phyloP scores from a whole-genome alignment of 2,888 invertebrate genomes.

The Drosophila falleni region DNA sequence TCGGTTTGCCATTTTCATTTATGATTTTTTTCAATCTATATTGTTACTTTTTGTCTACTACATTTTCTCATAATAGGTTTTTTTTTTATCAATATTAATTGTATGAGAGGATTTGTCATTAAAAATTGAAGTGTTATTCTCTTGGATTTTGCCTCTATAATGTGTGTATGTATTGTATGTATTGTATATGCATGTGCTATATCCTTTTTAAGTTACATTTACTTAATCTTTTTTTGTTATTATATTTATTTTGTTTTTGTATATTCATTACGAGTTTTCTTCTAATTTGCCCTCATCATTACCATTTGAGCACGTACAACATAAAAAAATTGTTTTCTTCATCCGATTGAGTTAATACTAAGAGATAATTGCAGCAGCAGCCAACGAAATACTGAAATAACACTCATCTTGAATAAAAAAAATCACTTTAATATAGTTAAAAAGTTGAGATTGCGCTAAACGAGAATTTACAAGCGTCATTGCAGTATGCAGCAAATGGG shows the following conservation, averaged over 20 bases:
- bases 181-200: constrained; percentile 58
- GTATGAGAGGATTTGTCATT: constrained; percentile 46
- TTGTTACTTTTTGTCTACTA: constrained; percentile 36
- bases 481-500: constrained; percentile 23
- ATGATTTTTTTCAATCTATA: constrained; percentile 3
- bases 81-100: constrained; percentile 43
- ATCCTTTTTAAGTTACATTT: constrained; percentile 68
- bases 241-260: constrained; percentile 25
- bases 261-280: constrained; percentile 13
- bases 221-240: constrained; percentile 42
- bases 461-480: constrained; percentile 28
- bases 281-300: constrained; percentile 12
- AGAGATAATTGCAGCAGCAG: constrained; percentile 31
- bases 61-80: constrained; percentile 42
- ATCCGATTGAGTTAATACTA: constrained; percentile 45
- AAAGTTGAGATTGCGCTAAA: neutral
- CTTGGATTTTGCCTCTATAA: constrained; percentile 54
- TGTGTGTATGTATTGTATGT: constrained; percentile 23
- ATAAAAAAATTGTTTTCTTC: constrained; percentile 21
- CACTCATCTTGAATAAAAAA: constrained; percentile 5
- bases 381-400: constrained; percentile 15
- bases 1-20: constrained; percentile 36
- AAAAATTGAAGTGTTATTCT: constrained; percentile 54
- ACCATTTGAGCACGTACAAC: constrained; percentile 54
- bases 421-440: constrained; percentile 6